phyloP scores from a whole-genome alignment of 2,888 invertebrate genomes.

The Timema podura region DNA sequence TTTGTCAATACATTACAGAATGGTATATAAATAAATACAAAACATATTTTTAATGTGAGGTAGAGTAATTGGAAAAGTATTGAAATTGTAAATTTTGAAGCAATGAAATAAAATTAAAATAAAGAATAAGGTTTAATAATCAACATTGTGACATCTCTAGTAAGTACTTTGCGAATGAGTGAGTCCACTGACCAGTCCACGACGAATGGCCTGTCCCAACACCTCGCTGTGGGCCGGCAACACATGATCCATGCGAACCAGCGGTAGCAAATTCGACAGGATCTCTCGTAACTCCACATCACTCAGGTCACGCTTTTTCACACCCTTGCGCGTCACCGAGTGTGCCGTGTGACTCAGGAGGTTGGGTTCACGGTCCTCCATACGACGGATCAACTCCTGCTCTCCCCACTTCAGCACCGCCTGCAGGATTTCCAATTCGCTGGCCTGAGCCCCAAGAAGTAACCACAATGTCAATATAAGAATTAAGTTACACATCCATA shows the following conservation, averaged over 20 bases:
- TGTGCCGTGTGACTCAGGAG: constrained; percentile 89
- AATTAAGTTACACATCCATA: too few species aligned
- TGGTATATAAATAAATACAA: too few species aligned
- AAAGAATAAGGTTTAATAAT: too few species aligned
- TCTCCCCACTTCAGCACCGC: constrained; percentile 88
- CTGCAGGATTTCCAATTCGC: constrained; percentile 83
- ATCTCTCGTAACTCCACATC: constrained; percentile 83
- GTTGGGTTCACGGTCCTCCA: constrained; percentile 89
- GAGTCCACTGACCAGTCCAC: constrained; percentile 26
- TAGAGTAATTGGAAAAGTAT: background rate
- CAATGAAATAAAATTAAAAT: too few species aligned
- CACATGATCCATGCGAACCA: constrained; percentile 86
- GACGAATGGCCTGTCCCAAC: constrained; percentile 57
- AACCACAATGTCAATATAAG: too few species aligned
- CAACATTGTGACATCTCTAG: too few species aligned
- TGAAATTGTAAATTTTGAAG: background rate
- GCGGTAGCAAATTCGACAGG: constrained; percentile 75
- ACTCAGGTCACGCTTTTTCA: constrained; percentile 74
- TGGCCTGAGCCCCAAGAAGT: constrained; percentile 56
- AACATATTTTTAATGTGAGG: background rate
- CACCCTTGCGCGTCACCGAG: constrained; percentile 80
- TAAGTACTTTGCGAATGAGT: background rate
- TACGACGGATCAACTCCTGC: constrained; percentile 71
- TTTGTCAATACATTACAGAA: too few species aligned
- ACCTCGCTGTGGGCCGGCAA: constrained; percentile 79